Evolutionary conservation across 2,888 invertebrate genomes (phyloP).

Genomic region (Agriotes lineatus): DNA sequence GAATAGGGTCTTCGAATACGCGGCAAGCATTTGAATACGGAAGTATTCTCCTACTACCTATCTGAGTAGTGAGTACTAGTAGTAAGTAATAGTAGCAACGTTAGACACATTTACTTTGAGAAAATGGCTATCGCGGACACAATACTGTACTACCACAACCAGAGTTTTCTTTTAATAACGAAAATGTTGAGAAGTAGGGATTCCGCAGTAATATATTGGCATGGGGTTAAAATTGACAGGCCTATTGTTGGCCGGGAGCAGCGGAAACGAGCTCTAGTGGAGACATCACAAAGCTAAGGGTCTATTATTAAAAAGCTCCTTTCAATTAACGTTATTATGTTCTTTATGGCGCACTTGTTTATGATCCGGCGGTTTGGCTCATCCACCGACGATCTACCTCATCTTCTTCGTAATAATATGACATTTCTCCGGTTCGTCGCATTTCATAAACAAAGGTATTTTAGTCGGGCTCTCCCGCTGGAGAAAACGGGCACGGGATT

Average conservation of each 20-base stretch:
- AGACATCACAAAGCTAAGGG: slow-evolving; percentile 18
- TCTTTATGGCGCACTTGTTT: slow-evolving; percentile 9
- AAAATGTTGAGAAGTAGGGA: too few species aligned
- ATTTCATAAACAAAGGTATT: slow-evolving; percentile 8
- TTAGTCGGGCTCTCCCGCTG: neutral
- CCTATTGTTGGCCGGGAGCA: slow-evolving; percentile 2
- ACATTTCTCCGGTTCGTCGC: slow-evolving; percentile 1
- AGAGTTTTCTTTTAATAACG: too few species aligned
- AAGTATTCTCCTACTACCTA: too few species aligned
- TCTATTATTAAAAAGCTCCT: slow-evolving; percentile 18
- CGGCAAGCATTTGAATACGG: too few species aligned
- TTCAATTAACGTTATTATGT: slow-evolving; percentile 18
- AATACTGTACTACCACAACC: too few species aligned
- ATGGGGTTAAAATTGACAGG: slow-evolving; percentile 13
- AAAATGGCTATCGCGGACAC: too few species aligned
- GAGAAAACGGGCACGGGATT: neutral
- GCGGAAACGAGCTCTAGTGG: slow-evolving; percentile 6
- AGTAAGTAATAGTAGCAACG: too few species aligned
- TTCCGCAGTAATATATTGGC: slow-evolving; percentile 9
- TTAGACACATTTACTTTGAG: too few species aligned
- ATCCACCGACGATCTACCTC: neutral
- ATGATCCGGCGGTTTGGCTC: slow-evolving; percentile 9
- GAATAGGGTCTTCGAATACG: too few species aligned
- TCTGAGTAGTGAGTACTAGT: too few species aligned
- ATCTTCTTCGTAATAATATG: neutral